Conservation (phyloP, 2,113 vertebrate species). For the Nannospalax galili region DNA sequence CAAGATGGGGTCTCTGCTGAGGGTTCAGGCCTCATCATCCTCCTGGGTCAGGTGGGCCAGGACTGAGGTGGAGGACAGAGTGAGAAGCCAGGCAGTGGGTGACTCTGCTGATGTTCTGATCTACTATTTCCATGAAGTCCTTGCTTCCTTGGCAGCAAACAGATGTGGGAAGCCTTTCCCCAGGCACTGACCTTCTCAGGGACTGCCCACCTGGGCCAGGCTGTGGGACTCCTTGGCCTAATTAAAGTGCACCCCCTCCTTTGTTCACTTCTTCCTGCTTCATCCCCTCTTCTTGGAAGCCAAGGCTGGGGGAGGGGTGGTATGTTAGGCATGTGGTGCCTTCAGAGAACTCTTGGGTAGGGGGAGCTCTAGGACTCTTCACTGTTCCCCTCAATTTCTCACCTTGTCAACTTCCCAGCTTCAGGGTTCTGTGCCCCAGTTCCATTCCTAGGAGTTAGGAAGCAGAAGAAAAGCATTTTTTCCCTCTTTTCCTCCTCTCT, state of each 20-base stretch:
- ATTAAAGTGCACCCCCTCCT: neutral
- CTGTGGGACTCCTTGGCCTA: neutral
- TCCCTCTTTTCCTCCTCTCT: neutral
- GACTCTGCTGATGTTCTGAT: neutral
- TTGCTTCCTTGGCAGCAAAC: neutral
- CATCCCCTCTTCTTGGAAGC: constrained; percentile 52
- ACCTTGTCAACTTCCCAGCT: neutral
- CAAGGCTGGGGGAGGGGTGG: neutral
- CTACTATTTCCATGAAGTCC: neutral
- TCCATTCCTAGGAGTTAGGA: constrained; percentile 2
- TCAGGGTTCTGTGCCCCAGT: neutral
- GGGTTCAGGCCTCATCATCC: neutral
- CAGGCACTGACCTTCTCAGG: neutral
- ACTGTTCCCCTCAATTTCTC: neutral
- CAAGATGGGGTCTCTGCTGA: neutral
- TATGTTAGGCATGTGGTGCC: constrained; percentile 28
- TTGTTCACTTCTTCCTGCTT: neutral
- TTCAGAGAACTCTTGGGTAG: constrained; percentile 1
- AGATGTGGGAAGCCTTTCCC: neutral
- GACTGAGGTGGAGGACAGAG: neutral
- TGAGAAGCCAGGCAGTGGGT: neutral
- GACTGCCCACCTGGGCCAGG: neutral
- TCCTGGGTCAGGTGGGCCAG: neutral
- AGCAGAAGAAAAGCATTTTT: neutral
- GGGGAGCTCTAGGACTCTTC: neutral